A percentile compares a stretch with the other conserved stretches of the same genome.
Conservation (phyloP, 2,888 invertebrate genomes). For the Beris morrisii region DNA sequence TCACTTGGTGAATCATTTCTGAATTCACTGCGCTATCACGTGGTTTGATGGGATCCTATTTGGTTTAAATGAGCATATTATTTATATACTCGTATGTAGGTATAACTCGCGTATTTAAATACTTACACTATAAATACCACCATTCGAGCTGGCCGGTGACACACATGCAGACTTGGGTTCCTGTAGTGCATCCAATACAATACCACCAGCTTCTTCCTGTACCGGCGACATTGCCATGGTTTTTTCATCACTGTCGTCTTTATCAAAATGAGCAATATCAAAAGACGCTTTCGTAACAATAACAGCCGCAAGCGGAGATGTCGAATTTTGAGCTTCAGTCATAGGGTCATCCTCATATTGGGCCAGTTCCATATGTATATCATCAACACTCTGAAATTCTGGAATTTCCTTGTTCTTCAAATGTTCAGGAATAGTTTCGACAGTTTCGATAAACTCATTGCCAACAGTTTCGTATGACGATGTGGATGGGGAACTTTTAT, state of each 20-base stretch:
- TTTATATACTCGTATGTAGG: too few relatives aligned
- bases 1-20: too few relatives aligned
- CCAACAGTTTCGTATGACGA: slow-evolving; percentile 56
- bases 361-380: slow-evolving; percentile 56
- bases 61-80: too few relatives aligned
- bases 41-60: too few relatives aligned
- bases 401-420: slow-evolving; percentile 46
- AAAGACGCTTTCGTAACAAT: slow-evolving; percentile 74
- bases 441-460: slow-evolving; percentile 53
- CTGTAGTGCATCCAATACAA: slow-evolving; percentile 50
- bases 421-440: slow-evolving; percentile 41
- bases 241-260: slow-evolving; percentile 57
- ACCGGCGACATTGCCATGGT: slow-evolving; percentile 62
- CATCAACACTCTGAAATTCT: slow-evolving; percentile 58
- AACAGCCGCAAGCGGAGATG: slow-evolving; percentile 63
- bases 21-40: too few relatives aligned
- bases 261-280: slow-evolving; percentile 60
- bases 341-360: slow-evolving; percentile 44
- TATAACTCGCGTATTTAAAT: too few relatives aligned
- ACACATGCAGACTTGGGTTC: slow-evolving; percentile 68
- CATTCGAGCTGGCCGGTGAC: slow-evolving; percentile 88
- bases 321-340: slow-evolving; percentile 41
- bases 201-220: slow-evolving; percentile 59
- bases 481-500: slow-evolving; percentile 51
- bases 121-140: slow-evolving; percentile 84